Evolutionary conservation across 92 coral and sea anemone species (phyloP), one percentile per base, ranked within the genome.

Genomic region (Epizoanthus illoricatus): DNA sequence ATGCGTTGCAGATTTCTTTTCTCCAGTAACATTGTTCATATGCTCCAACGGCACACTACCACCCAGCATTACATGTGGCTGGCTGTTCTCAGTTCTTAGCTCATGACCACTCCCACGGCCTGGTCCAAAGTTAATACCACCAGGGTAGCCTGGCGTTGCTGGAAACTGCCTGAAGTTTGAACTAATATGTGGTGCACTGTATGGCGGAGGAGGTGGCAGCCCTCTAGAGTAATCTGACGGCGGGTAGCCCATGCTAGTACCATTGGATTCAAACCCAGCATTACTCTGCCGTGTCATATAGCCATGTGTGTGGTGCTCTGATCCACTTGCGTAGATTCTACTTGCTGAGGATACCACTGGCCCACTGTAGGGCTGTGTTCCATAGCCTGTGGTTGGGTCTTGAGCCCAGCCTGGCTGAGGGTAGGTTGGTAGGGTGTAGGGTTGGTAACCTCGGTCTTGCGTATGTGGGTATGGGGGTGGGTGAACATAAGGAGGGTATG

Each of bases 151-250:
- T 20, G 59, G 17, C 7, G 43, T 23, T 61, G 70, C 59, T 62
- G 71, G 20, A 41, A 78, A 15, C 57, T 78, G 82, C 58, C 71
- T 64, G 6, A 78, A 78, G 45, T 62, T 78, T 15, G 66, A 43
- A 40, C 82, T 78, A 63, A 78, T 70, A 78, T 62, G 82, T 3
- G 82, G 52, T 7, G 82, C 70, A 78, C 61, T 78, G 60, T 78
- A 92, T 17, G 94, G 97, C 19, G 89, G 91, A 65, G 97, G 90
- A 67, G 90, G 97, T 59, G 92, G 92, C 87, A 91, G 67, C 4
- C 76, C 84, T 82, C 89, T 88, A 19, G 92, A 74, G 21, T 79
- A 80, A 41, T 91, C 73, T 12, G 88, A 56, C 13, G 83, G 65
- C 23, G 86, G 74, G 64, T 61, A 88, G 54, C 83, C 65, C 12